Evolutionary conservation across 2,888 invertebrate genomes (phyloP).

Genomic region (Craniophora ligustri): DNA sequence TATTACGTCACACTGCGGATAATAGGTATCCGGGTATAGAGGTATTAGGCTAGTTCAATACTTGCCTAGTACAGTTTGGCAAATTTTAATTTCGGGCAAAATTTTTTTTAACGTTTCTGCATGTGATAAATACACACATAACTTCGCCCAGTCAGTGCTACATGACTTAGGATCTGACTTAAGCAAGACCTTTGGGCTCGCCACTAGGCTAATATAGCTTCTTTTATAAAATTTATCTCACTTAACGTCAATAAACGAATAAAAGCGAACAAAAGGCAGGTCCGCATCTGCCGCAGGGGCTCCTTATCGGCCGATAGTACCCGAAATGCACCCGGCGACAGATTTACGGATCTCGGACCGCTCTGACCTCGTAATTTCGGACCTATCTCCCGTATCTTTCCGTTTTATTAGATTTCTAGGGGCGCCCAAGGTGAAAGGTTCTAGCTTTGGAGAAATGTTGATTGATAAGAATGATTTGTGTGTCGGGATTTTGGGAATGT

Average conservation of each 20-base stretch:
- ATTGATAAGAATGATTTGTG: conserved; percentile 55
- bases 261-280: conserved; percentile 45
- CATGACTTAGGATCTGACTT: too few relatives aligned
- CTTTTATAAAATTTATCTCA: conserved; percentile 19
- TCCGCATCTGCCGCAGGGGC: conserved; percentile 37
- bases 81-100: too few relatives aligned
- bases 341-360: conserved; percentile 59
- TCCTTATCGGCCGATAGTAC: conserved; percentile 52
- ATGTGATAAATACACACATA: too few relatives aligned
- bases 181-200: too few relatives aligned
- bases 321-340: conserved; percentile 50
- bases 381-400: conserved; percentile 55
- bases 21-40: too few relatives aligned
- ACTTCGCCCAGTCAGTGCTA: too few relatives aligned
- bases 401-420: conserved; percentile 57
- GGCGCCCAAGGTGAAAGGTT: conserved; percentile 55
- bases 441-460: conserved; percentile 47
- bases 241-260: conserved; percentile 29
- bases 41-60: too few relatives aligned
- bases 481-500: conserved; percentile 22
- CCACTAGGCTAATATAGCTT: too few relatives aligned
- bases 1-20: too few relatives aligned
- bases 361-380: conserved; percentile 58
- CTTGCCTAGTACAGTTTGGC: too few relatives aligned
- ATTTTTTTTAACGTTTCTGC: too few relatives aligned